Percentiles rank a stretch among this genome's conserved stretches.
Conservation (phyloP, 2,113 vertebrate genomes). For the Eublepharis macularius region DNA sequence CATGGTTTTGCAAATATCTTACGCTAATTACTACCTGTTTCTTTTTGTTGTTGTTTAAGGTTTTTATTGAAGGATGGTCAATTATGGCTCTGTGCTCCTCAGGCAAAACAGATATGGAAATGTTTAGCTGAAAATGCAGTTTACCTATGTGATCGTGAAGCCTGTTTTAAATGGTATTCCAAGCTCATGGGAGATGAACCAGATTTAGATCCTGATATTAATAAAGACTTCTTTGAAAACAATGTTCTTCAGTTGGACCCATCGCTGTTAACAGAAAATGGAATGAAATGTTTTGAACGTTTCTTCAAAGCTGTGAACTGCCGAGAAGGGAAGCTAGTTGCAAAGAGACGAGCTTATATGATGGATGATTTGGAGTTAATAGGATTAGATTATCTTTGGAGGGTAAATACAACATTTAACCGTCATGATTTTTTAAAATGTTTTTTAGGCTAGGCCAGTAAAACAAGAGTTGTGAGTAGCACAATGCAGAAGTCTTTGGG, state of each 20-base stretch:
- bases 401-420: slow-evolving; percentile 80
- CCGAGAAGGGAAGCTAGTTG: slow-evolving; percentile 97
- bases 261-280: slow-evolving; percentile 97
- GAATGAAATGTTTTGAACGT: slow-evolving; percentile 99
- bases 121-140: slow-evolving; percentile 99
- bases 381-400: slow-evolving; percentile 99
- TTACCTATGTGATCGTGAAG: slow-evolving; percentile 98
- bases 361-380: slow-evolving; percentile 99
- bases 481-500: not conserved
- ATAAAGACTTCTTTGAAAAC: slow-evolving; percentile 99
- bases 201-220: slow-evolving; percentile 98
- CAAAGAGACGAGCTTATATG: slow-evolving; percentile 98
- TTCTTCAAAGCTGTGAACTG: slow-evolving; percentile 99
- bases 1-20: not conserved
- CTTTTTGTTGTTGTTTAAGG: slow-evolving; percentile 75
- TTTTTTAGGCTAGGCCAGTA: not conserved
- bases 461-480: not conserved
- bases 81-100: slow-evolving; percentile 97
- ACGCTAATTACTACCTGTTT: slow-evolving; percentile 60
- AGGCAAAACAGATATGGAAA: slow-evolving; percentile 99
- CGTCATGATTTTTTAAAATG: too few species aligned
- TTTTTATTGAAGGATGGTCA: slow-evolving; percentile 98
- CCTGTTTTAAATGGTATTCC: slow-evolving; percentile 99
- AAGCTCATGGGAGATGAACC: slow-evolving; percentile 99
- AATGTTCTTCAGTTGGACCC: slow-evolving; percentile 98